Conservation (phyloP, 1,140 invertebrate genomes). For the Pachypeltis micranthus region DNA sequence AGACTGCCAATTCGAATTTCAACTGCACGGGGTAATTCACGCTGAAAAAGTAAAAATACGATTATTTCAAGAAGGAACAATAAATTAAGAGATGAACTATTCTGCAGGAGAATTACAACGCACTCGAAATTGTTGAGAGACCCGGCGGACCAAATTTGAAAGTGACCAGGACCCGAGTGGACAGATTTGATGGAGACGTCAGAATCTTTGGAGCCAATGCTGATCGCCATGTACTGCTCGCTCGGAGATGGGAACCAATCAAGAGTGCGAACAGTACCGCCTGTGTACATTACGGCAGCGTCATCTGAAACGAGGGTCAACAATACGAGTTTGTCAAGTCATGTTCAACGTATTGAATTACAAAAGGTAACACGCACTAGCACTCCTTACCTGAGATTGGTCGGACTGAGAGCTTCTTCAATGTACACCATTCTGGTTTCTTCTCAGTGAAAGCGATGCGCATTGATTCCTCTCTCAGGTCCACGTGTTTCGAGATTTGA, state of each 20-base stretch:
- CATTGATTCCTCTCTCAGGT: not conserved
- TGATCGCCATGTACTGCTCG: not conserved
- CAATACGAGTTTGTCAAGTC: not conserved
- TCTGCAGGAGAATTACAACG: not conserved
- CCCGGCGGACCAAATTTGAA: not conserved
- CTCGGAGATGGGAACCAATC: not conserved
- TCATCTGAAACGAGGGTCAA: not conserved
- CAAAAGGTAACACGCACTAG: no score
- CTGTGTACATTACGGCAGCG: not conserved
- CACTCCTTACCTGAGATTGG: no score
- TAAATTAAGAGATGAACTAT: not conserved
- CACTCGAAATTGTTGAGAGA: not conserved
- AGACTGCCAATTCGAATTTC: not conserved
- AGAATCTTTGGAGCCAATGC: not conserved
- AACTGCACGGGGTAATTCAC: not conserved
- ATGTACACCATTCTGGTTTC: not conserved
- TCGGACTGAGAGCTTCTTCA: not conserved
- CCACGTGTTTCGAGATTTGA: not conserved
- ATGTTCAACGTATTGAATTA: no score
- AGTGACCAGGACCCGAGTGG: not conserved
- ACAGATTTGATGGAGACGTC: not conserved
- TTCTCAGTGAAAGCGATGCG: not conserved
- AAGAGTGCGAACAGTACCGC: not conserved
- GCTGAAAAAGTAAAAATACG: not conserved
- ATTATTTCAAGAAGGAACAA: not conserved